Percentiles rank a stretch among this genome's conserved stretches.
phyloP scores from a whole-genome alignment of 2,113 vertebrate genomes.

The Aptenodytes patagonicus region DNA sequence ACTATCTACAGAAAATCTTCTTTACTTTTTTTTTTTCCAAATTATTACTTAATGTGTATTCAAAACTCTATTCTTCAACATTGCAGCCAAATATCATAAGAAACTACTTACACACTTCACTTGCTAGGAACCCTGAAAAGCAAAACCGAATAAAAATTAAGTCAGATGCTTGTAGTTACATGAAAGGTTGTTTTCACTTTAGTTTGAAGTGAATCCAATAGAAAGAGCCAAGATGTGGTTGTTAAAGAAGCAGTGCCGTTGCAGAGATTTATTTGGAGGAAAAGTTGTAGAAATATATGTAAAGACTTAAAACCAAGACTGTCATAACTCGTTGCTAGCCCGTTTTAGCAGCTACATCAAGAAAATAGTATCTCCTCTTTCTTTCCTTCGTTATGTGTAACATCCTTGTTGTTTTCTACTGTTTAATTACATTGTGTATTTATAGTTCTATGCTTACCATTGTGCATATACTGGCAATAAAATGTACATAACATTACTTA shows the following conservation, averaged over 20 bases:
- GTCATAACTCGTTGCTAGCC: slow-evolving; percentile 57
- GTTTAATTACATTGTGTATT: slow-evolving; percentile 89
- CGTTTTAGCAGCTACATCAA: slow-evolving; percentile 68
- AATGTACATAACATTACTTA: slow-evolving; percentile 93
- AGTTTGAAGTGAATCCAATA: slow-evolving; percentile 66
- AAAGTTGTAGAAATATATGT: slow-evolving; percentile 90
- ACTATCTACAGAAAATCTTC: slow-evolving; percentile 52
- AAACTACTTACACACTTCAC: slow-evolving; percentile 11
- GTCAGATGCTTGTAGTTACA: slow-evolving; percentile 57
- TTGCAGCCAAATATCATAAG: slow-evolving; percentile 59
- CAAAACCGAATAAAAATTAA: slow-evolving; percentile 33
- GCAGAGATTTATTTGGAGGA: slow-evolving; percentile 71
- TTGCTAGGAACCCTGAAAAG: slow-evolving; percentile 47
- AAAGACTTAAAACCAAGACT: slow-evolving; percentile 74
- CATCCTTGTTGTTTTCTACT: slow-evolving; percentile 86
- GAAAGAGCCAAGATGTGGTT: slow-evolving; percentile 65
- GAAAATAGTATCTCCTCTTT: slow-evolving; percentile 67
- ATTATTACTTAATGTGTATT: slow-evolving; percentile 51
- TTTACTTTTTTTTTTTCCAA: slow-evolving; percentile 22
- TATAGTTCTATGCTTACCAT: slow-evolving; percentile 95
- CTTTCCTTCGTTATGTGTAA: slow-evolving; percentile 75
- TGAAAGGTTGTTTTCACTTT: slow-evolving; percentile 24
- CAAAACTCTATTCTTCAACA: slow-evolving; percentile 43
- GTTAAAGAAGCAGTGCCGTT: slow-evolving; percentile 64
- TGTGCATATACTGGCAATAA: slow-evolving; percentile 91